Evolutionary conservation across 2,113 vertebrate species (phyloP).

Genomic region (Tiliqua scincoides): DNA sequence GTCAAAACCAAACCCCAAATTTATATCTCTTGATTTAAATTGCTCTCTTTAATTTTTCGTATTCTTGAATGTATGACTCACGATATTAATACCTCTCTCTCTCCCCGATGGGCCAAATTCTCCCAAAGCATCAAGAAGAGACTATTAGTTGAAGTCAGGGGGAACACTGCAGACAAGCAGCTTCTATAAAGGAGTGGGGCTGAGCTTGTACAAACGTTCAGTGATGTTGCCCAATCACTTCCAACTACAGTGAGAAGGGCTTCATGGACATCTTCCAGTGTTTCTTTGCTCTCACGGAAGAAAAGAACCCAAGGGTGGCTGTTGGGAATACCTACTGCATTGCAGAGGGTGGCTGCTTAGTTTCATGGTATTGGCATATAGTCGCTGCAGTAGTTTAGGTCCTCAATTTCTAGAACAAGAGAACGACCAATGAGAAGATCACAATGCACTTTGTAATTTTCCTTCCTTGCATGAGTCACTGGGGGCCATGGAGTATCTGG

Average conservation of each 20-base stretch:
- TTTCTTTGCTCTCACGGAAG: neutral
- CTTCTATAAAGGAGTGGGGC: neutral
- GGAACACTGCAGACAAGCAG: neutral
- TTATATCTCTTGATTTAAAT: neutral
- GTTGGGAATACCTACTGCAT: neutral
- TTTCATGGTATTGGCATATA: neutral
- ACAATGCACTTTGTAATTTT: neutral
- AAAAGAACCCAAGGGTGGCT: neutral
- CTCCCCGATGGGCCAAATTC: neutral
- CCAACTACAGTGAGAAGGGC: neutral
- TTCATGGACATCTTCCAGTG: neutral
- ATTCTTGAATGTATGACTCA: neutral
- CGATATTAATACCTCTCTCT: neutral
- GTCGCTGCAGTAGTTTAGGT: neutral
- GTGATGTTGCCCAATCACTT: neutral
- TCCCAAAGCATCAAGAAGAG: neutral
- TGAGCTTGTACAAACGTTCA: neutral
- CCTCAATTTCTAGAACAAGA: neutral
- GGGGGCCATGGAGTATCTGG: neutral
- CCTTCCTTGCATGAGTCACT: neutral
- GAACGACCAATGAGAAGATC: neutral
- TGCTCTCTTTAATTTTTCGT: neutral
- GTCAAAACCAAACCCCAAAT: neutral
- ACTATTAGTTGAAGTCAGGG: neutral
- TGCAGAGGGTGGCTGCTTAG: neutral